Percentiles rank a stretch among this genome's conserved stretches.
Conservation (phyloP, 2,888 invertebrate species). For the Latheticus oryzae region DNA sequence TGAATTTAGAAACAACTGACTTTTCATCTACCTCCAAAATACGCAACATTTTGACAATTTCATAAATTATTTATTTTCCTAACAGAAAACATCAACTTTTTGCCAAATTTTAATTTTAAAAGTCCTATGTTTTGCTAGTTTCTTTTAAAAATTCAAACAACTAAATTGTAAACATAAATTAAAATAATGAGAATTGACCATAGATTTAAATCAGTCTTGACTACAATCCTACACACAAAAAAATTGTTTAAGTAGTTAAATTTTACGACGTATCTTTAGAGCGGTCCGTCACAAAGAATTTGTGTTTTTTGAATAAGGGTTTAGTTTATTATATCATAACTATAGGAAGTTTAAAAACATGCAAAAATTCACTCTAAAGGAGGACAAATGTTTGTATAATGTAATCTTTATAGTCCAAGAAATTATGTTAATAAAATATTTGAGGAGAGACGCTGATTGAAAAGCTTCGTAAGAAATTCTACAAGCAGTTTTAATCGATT, state of each 20-base stretch:
- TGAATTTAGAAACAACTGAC: too few relatives aligned
- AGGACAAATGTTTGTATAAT: conserved; percentile 11
- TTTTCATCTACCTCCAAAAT: too few relatives aligned
- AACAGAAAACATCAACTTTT: too few relatives aligned
- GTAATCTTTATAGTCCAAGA: conserved; percentile 19
- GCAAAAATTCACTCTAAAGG: conserved; percentile 9
- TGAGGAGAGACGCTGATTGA: conserved; percentile 27
- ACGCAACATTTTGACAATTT: too few relatives aligned
- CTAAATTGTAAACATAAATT: conserved; percentile 2
- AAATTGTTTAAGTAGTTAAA: conserved; percentile 50
- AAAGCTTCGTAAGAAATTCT: conserved; percentile 2
- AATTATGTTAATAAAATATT: conserved; percentile 46
- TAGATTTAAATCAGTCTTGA: conserved; percentile 5
- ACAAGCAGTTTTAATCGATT: too few relatives aligned
- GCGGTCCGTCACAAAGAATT: conserved; percentile 56
- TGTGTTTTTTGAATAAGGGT: too few relatives aligned
- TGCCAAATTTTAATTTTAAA: too few relatives aligned
- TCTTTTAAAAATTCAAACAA: too few relatives aligned
- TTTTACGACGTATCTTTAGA: conserved; percentile 51
- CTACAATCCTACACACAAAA: conserved; percentile 6
- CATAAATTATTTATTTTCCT: too few relatives aligned
- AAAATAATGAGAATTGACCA: conserved; percentile 17
- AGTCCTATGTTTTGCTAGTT: too few relatives aligned
- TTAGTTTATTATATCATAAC: too few relatives aligned
- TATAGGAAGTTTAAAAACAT: too few relatives aligned